These are phyloP conservation scores for Pseudopleuronectes americanus DNA, from an alignment of 2,797 vertebrate genomes.

Conservation along the genomic window DNA sequence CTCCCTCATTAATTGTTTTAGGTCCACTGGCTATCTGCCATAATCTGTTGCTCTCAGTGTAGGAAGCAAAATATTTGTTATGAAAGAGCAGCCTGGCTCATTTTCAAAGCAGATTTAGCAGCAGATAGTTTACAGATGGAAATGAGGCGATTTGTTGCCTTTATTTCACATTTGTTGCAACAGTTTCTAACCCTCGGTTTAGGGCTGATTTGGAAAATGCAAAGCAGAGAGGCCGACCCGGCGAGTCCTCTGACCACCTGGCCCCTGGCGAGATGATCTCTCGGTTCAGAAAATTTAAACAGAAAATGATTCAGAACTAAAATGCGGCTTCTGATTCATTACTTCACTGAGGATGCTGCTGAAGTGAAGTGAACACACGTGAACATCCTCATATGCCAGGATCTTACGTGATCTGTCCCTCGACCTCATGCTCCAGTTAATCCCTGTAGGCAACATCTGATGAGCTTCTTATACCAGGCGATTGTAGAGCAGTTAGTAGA, in stretches of 20 bases:
- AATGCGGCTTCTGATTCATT: constrained; percentile 74
- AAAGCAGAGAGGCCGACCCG: constrained; percentile 69
- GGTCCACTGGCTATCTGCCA: constrained; percentile 76
- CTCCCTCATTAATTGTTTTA: constrained; percentile 80
- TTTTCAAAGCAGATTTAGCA: constrained; percentile 78
- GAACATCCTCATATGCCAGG: constrained; percentile 63
- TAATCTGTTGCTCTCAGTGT: constrained; percentile 77
- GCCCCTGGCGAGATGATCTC: constrained; percentile 65
- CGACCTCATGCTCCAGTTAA: constrained; percentile 75
- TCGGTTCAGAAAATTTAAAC: constrained; percentile 78
- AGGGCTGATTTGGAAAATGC: constrained; percentile 37
- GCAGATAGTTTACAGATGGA: constrained; percentile 72
- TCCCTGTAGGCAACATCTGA: constrained; percentile 74
- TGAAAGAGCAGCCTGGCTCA: constrained; percentile 76
- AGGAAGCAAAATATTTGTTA: constrained; percentile 79
- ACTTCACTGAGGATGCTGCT: constrained; percentile 58
- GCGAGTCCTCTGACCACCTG: constrained; percentile 57
- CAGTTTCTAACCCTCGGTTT: constrained; percentile 40
- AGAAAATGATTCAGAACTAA: constrained; percentile 82
- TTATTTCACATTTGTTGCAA: constrained; percentile 62
- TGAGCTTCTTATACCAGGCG: constrained; percentile 58
- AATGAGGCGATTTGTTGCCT: constrained; percentile 67
- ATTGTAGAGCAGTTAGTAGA: constrained; percentile 78
- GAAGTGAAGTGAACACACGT: constrained; percentile 57
- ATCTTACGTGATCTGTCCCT: constrained; percentile 67